Conservation (phyloP, 35 echinoderm and acorn worm genomes). For the Apostichopus californicus region DNA sequence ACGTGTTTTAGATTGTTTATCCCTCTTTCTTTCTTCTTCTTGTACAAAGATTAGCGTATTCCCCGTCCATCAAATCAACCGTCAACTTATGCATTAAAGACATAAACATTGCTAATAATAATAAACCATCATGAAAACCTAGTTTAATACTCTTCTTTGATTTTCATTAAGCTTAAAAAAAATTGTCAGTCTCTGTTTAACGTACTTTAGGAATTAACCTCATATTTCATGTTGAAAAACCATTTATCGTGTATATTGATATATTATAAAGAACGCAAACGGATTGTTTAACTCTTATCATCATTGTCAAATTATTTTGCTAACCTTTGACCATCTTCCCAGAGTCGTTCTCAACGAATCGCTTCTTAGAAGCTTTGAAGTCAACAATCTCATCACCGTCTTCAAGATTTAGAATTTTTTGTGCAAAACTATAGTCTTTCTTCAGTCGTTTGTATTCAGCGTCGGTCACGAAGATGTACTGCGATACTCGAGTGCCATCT, state of each 20-base stretch:
- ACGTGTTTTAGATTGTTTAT: too few relatives aligned
- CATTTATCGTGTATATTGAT: not conserved
- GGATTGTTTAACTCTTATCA: too few relatives aligned
- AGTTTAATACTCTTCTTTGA: too few relatives aligned
- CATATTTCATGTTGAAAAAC: not conserved
- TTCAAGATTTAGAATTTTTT: slow-evolving; percentile 68
- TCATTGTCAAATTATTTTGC: not conserved
- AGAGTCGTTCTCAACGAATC: slow-evolving; percentile 60
- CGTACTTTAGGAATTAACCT: not conserved
- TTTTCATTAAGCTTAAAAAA: too few relatives aligned
- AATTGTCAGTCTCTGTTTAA: not conserved
- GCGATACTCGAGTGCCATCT: slow-evolving; percentile 60
- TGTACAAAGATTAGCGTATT: too few relatives aligned
- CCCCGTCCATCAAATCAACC: too few relatives aligned
- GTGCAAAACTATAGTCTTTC: slow-evolving; percentile 59
- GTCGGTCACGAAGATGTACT: slow-evolving; percentile 77
- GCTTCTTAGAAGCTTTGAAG: slow-evolving; percentile 59
- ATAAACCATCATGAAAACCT: too few relatives aligned
- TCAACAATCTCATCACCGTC: slow-evolving; percentile 77
- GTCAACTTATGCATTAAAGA: too few relatives aligned
- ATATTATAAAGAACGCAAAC: not conserved
- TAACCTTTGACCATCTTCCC: slow-evolving; percentile 85
- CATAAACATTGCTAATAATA: too few relatives aligned
- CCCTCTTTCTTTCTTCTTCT: too few relatives aligned
- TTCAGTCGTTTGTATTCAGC: slow-evolving; percentile 82